Conservation (phyloP, 1,140 invertebrate genomes). For the Drosophila lacteicornis region DNA sequence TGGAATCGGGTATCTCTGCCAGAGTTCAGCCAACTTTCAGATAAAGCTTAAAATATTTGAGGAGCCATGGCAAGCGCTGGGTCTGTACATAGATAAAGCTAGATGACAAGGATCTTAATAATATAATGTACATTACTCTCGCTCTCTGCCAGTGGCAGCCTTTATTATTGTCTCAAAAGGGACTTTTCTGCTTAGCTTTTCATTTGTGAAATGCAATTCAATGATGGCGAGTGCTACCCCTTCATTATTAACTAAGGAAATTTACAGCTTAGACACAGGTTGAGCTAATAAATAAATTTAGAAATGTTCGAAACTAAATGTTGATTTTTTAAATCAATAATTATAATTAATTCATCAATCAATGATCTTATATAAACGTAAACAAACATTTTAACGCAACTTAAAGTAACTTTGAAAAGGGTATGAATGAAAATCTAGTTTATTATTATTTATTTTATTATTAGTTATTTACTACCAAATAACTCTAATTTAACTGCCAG, state of each 20-base stretch:
- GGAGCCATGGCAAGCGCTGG: slow-evolving; percentile 7
- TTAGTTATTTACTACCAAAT: too few relatives aligned
- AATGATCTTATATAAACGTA: too few relatives aligned
- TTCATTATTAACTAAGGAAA: neutral
- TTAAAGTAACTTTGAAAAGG: too few relatives aligned
- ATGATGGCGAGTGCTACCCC: neutral
- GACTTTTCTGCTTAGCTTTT: slow-evolving; percentile 33
- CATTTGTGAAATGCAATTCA: slow-evolving; percentile 18
- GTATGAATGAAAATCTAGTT: too few relatives aligned
- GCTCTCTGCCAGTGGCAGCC: neutral
- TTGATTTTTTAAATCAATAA: too few relatives aligned
- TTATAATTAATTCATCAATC: neutral
- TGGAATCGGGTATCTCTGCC: slow-evolving; percentile 1
- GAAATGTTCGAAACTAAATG: too few relatives aligned
- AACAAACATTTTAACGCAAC: too few relatives aligned
- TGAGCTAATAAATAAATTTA: neutral
- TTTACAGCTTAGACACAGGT: neutral
- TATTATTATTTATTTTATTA: too few relatives aligned
- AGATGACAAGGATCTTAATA: slow-evolving; percentile 6
- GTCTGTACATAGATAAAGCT: slow-evolving; percentile 19
- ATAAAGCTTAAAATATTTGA: slow-evolving; percentile 33
- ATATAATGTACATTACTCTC: neutral
- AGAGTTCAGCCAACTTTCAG: slow-evolving; percentile 34
- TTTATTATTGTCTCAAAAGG: neutral
- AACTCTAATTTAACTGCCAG: neutral